These are phyloP conservation scores for Brachionus sp. DNA, from an alignment of 1,140 invertebrate species.

Conservation along the genomic window DNA sequence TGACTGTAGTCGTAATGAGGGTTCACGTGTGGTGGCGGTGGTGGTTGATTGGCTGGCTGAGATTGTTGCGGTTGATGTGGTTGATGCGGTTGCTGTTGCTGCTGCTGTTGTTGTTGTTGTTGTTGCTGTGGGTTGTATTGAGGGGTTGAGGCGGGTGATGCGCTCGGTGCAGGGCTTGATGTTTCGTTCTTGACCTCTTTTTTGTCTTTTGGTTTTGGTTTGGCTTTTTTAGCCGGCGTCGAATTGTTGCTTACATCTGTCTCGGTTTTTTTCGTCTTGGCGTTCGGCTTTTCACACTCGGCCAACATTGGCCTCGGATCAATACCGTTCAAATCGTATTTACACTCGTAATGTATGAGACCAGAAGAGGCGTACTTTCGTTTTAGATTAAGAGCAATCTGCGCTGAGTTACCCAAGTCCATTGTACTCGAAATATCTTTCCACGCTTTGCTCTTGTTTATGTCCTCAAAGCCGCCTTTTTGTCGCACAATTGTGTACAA, in stretches of 20 bases:
- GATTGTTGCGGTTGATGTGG: not conserved
- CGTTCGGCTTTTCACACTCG: constrained; percentile 63
- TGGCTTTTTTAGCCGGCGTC: constrained; percentile 48
- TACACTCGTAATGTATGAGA: constrained; percentile 87
- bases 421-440: constrained; percentile 89
- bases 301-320: constrained; percentile 91
- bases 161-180: not conserved
- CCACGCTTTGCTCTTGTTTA: constrained; percentile 96
- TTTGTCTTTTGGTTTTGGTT: constrained; percentile 49
- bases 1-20: not conserved
- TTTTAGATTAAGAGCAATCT: constrained; percentile 87
- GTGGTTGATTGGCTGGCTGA: constrained; percentile 45
- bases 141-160: not conserved
- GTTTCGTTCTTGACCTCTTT: constrained; percentile 47
- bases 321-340: constrained; percentile 89
- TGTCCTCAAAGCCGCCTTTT: constrained; percentile 92
- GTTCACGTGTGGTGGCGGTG: not conserved
- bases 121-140: not conserved
- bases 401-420: constrained; percentile 89
- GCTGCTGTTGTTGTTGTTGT: not conserved
- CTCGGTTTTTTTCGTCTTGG: not conserved
- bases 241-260: not conserved
- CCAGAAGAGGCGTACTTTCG: constrained; percentile 93
- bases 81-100: not conserved
- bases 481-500: constrained; percentile 91